Conservation (phyloP, 2,113 vertebrate genomes). For the Entosphenus tridentatus region DNA sequence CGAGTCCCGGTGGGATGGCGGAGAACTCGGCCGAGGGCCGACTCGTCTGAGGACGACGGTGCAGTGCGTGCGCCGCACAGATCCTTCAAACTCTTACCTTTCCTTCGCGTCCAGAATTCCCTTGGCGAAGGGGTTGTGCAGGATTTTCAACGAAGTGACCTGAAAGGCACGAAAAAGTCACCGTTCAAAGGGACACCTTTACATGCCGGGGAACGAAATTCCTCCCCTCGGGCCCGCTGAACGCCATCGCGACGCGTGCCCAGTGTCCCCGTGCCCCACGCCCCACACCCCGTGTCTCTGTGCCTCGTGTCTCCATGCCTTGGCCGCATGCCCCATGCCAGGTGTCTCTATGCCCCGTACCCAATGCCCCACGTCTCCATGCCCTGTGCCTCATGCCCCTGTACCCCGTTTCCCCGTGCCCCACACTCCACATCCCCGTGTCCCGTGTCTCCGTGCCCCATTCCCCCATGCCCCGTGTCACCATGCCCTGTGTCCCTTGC, state of each 20-base stretch:
- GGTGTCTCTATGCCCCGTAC: too few relatives aligned
- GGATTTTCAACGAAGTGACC: slow-evolving; percentile 98
- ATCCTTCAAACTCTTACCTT: slow-evolving; percentile 27
- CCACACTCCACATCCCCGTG: neutral
- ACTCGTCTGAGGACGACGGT: too few relatives aligned
- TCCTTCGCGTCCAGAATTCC: slow-evolving; percentile 92
- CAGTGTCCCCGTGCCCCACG: too few relatives aligned
- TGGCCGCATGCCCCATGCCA: too few relatives aligned
- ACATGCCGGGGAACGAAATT: neutral
- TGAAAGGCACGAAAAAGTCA: slow-evolving; percentile 24
- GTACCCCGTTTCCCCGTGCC: neutral
- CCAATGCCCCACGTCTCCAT: neutral
- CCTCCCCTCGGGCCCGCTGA: too few relatives aligned
- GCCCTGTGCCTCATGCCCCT: neutral
- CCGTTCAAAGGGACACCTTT: neutral
- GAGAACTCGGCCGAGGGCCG: too few relatives aligned
- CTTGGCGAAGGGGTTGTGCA: slow-evolving; percentile 94
- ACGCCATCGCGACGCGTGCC: too few relatives aligned
- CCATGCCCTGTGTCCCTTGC: neutral
- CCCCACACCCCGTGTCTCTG: too few relatives aligned
- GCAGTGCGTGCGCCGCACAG: too few relatives aligned
- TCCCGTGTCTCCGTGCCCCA: neutral
- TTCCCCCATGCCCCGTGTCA: neutral
- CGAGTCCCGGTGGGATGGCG: too few relatives aligned
- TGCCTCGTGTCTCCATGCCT: too few relatives aligned